Percentiles rank a stretch among this genome's conserved stretches.
Conservation (phyloP, 2,888 invertebrate species). For the Dasypolia templi region DNA sequence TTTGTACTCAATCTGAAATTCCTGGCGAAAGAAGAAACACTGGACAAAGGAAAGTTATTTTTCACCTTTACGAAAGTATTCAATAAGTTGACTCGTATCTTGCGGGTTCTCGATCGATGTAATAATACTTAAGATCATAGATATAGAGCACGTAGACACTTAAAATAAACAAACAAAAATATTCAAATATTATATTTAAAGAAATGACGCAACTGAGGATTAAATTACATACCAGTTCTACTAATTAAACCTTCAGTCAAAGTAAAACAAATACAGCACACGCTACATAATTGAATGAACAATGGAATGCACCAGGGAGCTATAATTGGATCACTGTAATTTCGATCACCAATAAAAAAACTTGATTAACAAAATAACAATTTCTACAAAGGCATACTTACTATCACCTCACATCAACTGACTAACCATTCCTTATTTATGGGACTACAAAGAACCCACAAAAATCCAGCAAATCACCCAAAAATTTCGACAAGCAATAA, state of each 20-base stretch:
- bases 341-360: conserved; percentile 13
- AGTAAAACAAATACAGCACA: background rate
- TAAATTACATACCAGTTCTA: background rate
- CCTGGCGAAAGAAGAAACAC: conserved; percentile 12
- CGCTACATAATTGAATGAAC: conserved; percentile 6
- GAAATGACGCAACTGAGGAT: too few relatives aligned
- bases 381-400: conserved; percentile 18
- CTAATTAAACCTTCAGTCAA: conserved; percentile 5
- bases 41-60: conserved; percentile 51
- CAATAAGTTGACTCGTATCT: conserved; percentile 31
- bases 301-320: conserved; percentile 12
- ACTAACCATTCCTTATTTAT: conserved; percentile 32
- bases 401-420: conserved; percentile 18
- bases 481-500: conserved; percentile 53
- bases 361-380: conserved; percentile 26
- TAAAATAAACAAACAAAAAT: background rate
- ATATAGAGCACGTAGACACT: background rate
- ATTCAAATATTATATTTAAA: too few relatives aligned
- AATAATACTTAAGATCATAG: conserved; percentile 5
- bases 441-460: conserved; percentile 22
- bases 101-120: background rate
- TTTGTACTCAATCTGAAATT: conserved; percentile 41
- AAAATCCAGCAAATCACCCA: conserved; percentile 35
- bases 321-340: conserved; percentile 18
- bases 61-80: conserved; percentile 41